Evolutionary conservation across 2,113 vertebrate genomes (phyloP).

Genomic region (Lota lota): DNA sequence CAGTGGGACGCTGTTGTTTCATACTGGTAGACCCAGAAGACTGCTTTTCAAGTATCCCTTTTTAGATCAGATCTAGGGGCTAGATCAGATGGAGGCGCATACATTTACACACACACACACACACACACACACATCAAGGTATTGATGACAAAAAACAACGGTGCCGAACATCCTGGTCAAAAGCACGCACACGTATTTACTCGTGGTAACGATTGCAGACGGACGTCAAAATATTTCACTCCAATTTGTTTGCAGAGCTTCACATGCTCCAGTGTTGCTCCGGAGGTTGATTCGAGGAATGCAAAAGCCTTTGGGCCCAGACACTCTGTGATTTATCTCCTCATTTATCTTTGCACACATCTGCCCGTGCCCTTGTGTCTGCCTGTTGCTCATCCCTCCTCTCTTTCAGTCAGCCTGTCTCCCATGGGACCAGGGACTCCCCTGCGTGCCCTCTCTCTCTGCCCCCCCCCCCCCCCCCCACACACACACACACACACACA

Average conservation of each 20-base stretch:
- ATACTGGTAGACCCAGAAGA: too few relatives aligned
- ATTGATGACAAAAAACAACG: too few relatives aligned
- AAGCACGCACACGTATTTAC: conserved; percentile 39
- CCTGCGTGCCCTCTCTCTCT: conserved; percentile 6
- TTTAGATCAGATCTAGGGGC: too few relatives aligned
- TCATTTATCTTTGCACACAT: conserved; percentile 79
- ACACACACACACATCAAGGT: conserved; percentile 23
- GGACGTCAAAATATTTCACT: neutral
- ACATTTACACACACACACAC: conserved; percentile 16
- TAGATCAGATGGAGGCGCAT: neutral
- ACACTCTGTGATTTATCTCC: conserved; percentile 75
- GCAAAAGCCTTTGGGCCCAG: conserved; percentile 72
- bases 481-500: conserved; percentile 25
- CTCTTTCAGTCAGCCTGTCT: conserved; percentile 46
- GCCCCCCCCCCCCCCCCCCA: neutral
- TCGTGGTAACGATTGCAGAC: neutral
- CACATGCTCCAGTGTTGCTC: conserved; percentile 56
- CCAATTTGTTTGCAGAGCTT: conserved; percentile 34
- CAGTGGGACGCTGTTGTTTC: too few relatives aligned
- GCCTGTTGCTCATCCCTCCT: conserved; percentile 75
- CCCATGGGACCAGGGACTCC: conserved; percentile 63
- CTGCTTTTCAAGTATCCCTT: too few relatives aligned
- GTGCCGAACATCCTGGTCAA: neutral
- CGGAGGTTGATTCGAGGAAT: conserved; percentile 76
- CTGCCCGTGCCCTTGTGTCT: conserved; percentile 75